Base-by-base conservation (phyloP, 2,113 vertebrate species). In the Sylvia atricapilla region DNA sequence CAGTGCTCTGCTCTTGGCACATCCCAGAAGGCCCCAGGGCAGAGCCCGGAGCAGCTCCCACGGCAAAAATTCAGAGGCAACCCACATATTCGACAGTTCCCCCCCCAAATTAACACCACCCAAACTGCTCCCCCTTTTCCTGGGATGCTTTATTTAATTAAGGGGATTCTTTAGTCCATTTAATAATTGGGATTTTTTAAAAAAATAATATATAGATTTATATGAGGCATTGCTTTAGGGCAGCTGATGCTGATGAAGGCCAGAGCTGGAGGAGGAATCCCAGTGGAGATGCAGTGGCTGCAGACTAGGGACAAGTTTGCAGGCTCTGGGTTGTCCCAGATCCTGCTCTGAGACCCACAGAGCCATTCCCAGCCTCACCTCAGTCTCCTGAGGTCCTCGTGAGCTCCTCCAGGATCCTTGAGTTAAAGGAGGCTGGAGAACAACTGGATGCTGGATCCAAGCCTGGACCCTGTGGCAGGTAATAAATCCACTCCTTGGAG, bases 271-370 rank as follows among this genome's bases (percentile, higher is more conserved):
- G 11, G 12, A 37, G 23, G 8, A 68, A 76, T 4, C 35, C 63
- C 33, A 25, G 6, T 24, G 25, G 11, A 60, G 10, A 44, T 6
- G 37, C 2, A 5, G 25, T 2, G 7, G 30, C 41, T 52, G 30
- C 11, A 53, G 11, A 23, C 3, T 31, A 62, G 50, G 18, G 44
- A 10, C 4, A 31, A 7, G 3, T 7, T 0, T 23, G 3, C 15
- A 50, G 75, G 11, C 35, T n/a, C 47, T 9, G 6, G 18, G 5
- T 68, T 33, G 25, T 68, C 76, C 16, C 47, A 19, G 6, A 7
- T 24, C 6, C 41, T 1, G 19, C 35, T 50, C 6, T n/a, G 46
- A 13, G 22, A 27, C 3, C 21, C 60, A 4, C 23, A 7, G 0
- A 1, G 23, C 12, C 41, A 0, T 7, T 35, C 33, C 20, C 74